Base-by-base conservation (phyloP, 2,888 invertebrate genomes). In the Tetragonula carbonaria region DNA sequence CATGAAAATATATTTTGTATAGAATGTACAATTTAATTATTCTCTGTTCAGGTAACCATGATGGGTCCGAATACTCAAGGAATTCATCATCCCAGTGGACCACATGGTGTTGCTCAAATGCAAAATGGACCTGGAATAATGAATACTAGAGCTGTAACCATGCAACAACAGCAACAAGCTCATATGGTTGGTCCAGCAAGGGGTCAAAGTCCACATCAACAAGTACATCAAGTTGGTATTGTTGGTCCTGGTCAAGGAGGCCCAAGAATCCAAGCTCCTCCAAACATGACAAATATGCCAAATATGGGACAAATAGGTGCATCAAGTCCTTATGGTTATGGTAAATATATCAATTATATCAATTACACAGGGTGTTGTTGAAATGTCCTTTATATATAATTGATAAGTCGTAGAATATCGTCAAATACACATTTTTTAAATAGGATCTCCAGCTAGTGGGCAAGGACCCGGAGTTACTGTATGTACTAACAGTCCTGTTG, bases 101-200 rank as follows among this genome's bases (percentile, higher is more conserved):
- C 93, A 23, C 94, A 94, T 62, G 92, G 92, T 4, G 93, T 94
- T 18, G 90, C 90, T 62, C 94, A 93, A 80, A 96, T 97, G 96
- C 97, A 97, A 93, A 98, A 98, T 93, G 98, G 98, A 1, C 97
- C 98, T 23, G 93, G 91, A 0, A 95, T 97, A 94, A 95, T 97
- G 96, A 93, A 95, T 79, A 95, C 95, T 23, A 93, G 96, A 65
- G 93, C 95, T 21, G 95, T 95, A 33, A 94, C 94, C 8, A 94
- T 95, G 87, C 95, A 95, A 91, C 94, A 94, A 72, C 94, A 93
- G 77, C 95, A 94, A 78, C 92, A 93, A 67, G 91, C 92, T 53
- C 93, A 94, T 82, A 93, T 94, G 91, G 94, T 93, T 5, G 93
- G 93, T 5, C 90, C 93, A 1, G 86, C 94, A 0, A 91, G 94